Conservation (phyloP, 2,888 invertebrate genomes). For the Trissolcus japonicus region DNA sequence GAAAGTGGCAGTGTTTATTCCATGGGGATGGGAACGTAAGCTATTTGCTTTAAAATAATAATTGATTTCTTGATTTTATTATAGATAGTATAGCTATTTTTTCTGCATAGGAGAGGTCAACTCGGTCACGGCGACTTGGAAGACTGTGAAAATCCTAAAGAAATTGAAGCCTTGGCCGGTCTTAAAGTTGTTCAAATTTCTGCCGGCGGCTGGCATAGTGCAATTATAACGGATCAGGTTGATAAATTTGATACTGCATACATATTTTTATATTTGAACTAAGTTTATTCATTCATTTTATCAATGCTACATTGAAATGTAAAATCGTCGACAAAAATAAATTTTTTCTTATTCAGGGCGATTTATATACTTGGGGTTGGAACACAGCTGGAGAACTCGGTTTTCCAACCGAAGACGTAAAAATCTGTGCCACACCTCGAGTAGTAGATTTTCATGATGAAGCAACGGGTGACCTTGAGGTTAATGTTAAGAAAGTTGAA, state of each 20-base stretch:
- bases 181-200: constrained; percentile 83
- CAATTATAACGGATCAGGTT: constrained; percentile 83
- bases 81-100: too few relatives aligned
- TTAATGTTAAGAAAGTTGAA: constrained; percentile 78
- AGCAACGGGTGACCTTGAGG: constrained; percentile 62
- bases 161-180: constrained; percentile 86
- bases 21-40: constrained; percentile 91
- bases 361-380: constrained; percentile 94
- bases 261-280: too few relatives aligned
- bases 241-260: neutral
- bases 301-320: neutral
- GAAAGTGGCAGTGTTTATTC: constrained; percentile 85
- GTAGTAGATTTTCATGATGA: constrained; percentile 76
- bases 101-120: constrained; percentile 83
- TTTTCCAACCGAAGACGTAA: constrained; percentile 76
- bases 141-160: constrained; percentile 80
- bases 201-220: constrained; percentile 92
- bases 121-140: constrained; percentile 87
- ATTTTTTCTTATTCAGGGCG: constrained; percentile 78
- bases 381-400: constrained; percentile 93
- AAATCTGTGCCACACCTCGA: constrained; percentile 77
- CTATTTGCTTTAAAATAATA: neutral
- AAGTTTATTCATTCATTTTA: neutral
- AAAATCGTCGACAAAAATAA: neutral
- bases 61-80: neutral